Evolutionary conservation across 2,888 invertebrate species (phyloP), one percentile per base, ranked within the genome.

Genomic region (Heteromyza rotundicornis): DNA sequence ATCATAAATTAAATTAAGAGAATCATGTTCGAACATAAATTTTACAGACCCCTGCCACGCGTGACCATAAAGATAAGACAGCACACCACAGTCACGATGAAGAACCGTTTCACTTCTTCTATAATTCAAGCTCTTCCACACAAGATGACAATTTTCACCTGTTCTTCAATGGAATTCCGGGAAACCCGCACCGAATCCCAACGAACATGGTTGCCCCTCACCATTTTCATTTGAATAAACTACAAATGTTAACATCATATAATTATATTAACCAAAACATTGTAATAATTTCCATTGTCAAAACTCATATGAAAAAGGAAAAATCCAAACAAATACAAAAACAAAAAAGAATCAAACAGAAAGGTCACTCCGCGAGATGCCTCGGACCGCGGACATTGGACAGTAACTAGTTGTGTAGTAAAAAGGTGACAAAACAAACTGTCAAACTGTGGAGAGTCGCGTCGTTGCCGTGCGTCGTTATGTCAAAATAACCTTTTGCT

Each of bases 151-250:
- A 69, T 64, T 64, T 66, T 69, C 70, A 74, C 74, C 72, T 75
- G 76, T 63, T 60, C 64, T 65, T 66, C 62, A 65, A 67, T 63
- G 60, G 73, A 77, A 77, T 77, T 77, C 77, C 70, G 72, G 79
- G 79, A 77, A 77, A 69, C 74, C 73, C 73, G 67, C 69, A 72
- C n/a, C n/a, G n/a, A n/a, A n/a, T n/a, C n/a, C n/a, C n/a, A n/a
- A n/a, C n/a, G n/a, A n/a, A n/a, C n/a, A n/a, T n/a, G n/a, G n/a
- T n/a, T n/a, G n/a, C n/a, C n/a, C n/a, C n/a, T n/a, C n/a, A n/a
- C n/a, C 76, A 76, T 68, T 68, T 62, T 54, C 62, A 65, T 69
- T 60, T n/a, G 12, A 12, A 32, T 12, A 32, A 8, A n/a, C 8
- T n/a, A 19, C 35, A 24, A 40, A 63, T 62, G 62, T 63, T 57